Base-by-base conservation (phyloP, 2,888 invertebrate genomes). In the Pterobdella sp. region DNA sequence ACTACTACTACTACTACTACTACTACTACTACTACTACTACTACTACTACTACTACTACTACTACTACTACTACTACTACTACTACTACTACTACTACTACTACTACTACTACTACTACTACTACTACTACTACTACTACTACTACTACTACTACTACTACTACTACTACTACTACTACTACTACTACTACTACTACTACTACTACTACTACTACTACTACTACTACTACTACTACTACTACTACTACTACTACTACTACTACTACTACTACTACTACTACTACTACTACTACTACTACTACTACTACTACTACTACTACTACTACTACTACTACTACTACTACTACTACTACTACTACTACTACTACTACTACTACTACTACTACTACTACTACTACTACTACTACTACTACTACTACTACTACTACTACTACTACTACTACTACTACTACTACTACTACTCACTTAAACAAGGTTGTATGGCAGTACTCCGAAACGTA, bases 321-420 rank as follows among this genome's bases (percentile, higher is more conserved):
- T 63, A 26, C 42, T 42, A 42, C 42, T 42, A 42, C 42, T 42
- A 42, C 42, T 42, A 42, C 42, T 42, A 42, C 42, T 42, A 42
- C 42, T 42, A 42, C 42, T 42, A 42, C 56, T 71, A 71, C 3
- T 71, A 63, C 3, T 37, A 71, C 3, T 71, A 63, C 56, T 71
- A 68, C 69, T 72, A 72, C 42, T 74, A 52, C 42, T 74, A 52
- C 67, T 74, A 68, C 36, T 74, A 74, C 67, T 74, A 68, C 68
- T 74, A 68, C 37, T 74, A 68, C 67, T 74, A 74, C 67, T 74
- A 68, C 42, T 74, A 68, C 37, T 74, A 74, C 36, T 74, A 74
- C 67, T 74, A 68, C 67, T 74, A 68, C 67, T 74, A 74, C 42
- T 74, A 68, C 42, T 74, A 68, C 67, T 74, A 49, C 36, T 74